phyloP scores from a whole-genome alignment of 2,888 invertebrate species.

The Tipula unca region DNA sequence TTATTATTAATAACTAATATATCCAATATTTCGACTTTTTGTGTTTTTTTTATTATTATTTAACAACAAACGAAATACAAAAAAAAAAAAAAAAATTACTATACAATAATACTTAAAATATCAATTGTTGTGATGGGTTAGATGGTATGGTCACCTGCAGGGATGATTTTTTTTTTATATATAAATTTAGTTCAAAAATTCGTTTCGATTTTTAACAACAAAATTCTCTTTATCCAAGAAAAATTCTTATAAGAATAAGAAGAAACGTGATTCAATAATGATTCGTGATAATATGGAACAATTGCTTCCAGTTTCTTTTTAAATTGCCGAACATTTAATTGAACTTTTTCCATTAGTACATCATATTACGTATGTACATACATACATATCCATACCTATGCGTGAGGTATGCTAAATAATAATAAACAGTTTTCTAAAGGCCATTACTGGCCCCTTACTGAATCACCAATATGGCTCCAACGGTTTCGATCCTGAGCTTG shows the following conservation, averaged over 20 bases:
- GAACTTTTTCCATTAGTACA: background rate
- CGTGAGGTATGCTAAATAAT: too few species aligned
- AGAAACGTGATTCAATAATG: background rate
- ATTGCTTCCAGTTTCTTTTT: background rate
- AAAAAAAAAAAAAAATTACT: slow-evolving; percentile 2
- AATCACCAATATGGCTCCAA: too few species aligned
- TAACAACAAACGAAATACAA: background rate
- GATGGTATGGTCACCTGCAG: slow-evolving; percentile 15
- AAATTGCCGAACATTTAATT: background rate
- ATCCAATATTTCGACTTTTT: background rate
- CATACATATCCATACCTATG: too few species aligned
- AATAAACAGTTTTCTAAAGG: too few species aligned
- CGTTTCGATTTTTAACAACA: background rate
- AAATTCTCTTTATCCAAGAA: too few species aligned
- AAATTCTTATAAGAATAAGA: background rate
- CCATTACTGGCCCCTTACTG: too few species aligned
- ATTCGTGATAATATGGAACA: background rate
- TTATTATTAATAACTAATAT: background rate
- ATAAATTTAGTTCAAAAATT: background rate
- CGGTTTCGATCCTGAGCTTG: too few species aligned
- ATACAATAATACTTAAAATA: background rate
- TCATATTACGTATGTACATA: too few species aligned
- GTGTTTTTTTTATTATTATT: background rate
- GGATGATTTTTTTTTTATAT: background rate
- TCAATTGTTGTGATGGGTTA: slow-evolving; percentile 19